phyloP scores from a whole-genome alignment of 2,888 invertebrate species.

The Apotomis betuletana region DNA sequence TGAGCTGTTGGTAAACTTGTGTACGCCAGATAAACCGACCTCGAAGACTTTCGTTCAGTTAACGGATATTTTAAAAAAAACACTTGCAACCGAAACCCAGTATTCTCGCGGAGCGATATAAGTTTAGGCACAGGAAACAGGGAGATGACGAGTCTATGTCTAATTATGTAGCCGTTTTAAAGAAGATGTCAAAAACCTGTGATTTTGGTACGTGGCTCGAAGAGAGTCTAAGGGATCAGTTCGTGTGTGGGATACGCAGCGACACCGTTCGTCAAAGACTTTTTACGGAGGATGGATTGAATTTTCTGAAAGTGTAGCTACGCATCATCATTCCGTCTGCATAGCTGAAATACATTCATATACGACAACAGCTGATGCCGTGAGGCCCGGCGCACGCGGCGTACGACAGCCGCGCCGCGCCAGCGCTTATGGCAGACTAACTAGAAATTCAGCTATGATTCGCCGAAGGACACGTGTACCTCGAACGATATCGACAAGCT shows the following conservation, averaged over 20 bases:
- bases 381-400: too few species aligned
- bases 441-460: too few species aligned
- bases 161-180: background rate
- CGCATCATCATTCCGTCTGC: too few species aligned
- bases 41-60: background rate
- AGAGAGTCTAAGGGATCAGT: background rate
- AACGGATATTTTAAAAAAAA: background rate
- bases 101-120: background rate
- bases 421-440: too few species aligned
- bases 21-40: background rate
- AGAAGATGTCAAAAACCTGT: background rate
- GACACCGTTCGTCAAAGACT: slow-evolving; percentile 7
- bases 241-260: background rate
- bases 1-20: background rate
- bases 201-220: background rate
- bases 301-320: slow-evolving; percentile 35
- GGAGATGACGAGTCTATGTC: background rate
- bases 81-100: background rate
- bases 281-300: slow-evolving; percentile 36
- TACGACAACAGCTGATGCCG: too few species aligned
- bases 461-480: too few species aligned
- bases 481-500: too few species aligned
- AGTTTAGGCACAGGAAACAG: background rate
- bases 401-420: too few species aligned
- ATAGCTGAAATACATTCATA: too few species aligned